Conservation (phyloP, 1,140 invertebrate species). For the Lasioglossum baleicum region DNA sequence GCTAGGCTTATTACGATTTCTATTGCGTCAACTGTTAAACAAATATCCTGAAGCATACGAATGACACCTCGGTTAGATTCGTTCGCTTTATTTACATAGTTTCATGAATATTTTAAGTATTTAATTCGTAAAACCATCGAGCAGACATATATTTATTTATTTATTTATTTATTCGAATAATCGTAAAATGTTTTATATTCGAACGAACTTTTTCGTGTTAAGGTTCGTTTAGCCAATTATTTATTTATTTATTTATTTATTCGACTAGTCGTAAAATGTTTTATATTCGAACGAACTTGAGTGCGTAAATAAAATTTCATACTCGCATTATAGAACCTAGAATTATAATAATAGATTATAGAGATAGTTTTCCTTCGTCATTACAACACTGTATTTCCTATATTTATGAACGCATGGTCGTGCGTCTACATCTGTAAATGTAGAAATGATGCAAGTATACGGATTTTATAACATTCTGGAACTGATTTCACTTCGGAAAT, state of each 20-base stretch:
- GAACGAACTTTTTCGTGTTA: too few relatives aligned
- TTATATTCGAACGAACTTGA: not conserved
- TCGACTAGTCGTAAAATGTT: not conserved
- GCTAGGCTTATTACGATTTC: too few relatives aligned
- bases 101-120: too few relatives aligned
- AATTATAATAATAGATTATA: conserved; percentile 17
- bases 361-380: conserved; percentile 24
- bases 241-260: not conserved
- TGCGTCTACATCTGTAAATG: conserved; percentile 20
- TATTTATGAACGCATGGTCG: conserved; percentile 19
- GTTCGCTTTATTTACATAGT: too few relatives aligned
- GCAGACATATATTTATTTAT: not conserved
- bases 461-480: conserved; percentile 33
- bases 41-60: too few relatives aligned
- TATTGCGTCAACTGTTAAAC: too few relatives aligned
- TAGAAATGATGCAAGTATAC: conserved; percentile 38
- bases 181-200: too few relatives aligned
- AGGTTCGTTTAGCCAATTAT: too few relatives aligned
- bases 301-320: not conserved
- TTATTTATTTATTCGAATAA: not conserved
- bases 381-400: conserved; percentile 12
- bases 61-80: too few relatives aligned
- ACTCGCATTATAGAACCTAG: conserved; percentile 1
- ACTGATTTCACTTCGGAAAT: conserved; percentile 17
- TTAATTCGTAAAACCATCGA: too few relatives aligned